Evolutionary conservation across 2,797 vertebrate genomes (phyloP), one percentile per base, ranked within the genome.

Genomic region (Harpagifer antarcticus): DNA sequence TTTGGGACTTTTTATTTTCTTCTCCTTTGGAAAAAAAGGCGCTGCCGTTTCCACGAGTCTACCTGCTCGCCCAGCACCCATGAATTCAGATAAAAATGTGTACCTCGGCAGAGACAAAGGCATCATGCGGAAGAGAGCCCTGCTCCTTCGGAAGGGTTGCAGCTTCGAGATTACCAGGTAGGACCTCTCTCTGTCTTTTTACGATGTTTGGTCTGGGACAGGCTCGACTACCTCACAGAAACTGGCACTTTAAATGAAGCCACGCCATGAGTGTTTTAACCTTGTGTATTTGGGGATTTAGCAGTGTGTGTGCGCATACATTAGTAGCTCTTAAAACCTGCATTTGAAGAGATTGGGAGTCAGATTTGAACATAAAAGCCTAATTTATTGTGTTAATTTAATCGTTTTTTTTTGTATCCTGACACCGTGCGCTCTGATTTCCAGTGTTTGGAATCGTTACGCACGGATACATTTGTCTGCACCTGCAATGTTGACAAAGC

Each of bases 131-230:
- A 96, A 96, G 86, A 95, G 96, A 93, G 96, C 96, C 1, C 63
- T 95, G 78, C 93, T 96, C 62, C 94, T 96, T 58, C 93, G 96
- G 83, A 96, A 96, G 87, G 96, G 96, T 74, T 96, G 95, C 94
- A 96, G 96, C 91, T 96, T 96, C 85, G 96, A 96, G 92, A 96
- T 96, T 57, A 96, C 94, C 82, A 96, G 96, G 96, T 96, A 92
- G 70, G 92, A 85, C n/a, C 65, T 66, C 0, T 63, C 27, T 27
- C 61, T 27, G 20, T 31, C 16, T 10, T 56, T 47, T 47, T 9
- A 7, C 40, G 33, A 48, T 59, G 70, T 80, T 14, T 65, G 65
- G 6, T 79, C 48, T 78, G 78, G 86, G 88, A 78, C 86, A 63
- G 76, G 50, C 63, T 5, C 55, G 58, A 74, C 62, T 53, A n/a